These are phyloP conservation scores for Andrena bucephala DNA, from an alignment of 2,888 invertebrate species.

Conservation along the genomic window DNA sequence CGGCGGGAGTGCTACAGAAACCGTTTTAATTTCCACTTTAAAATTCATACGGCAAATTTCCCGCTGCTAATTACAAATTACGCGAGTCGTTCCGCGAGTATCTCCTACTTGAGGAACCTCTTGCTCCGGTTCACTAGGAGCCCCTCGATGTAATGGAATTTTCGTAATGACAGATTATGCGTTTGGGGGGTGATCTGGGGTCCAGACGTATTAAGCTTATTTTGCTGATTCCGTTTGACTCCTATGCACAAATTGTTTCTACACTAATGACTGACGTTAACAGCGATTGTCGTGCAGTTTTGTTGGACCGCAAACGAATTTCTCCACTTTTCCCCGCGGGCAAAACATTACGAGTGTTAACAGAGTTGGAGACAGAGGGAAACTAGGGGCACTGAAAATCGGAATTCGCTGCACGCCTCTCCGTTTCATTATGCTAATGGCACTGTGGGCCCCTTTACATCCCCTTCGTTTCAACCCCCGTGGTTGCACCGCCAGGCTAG, in stretches of 20 bases:
- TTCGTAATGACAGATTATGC: constrained; percentile 29
- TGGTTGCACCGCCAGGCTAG: constrained; percentile 46
- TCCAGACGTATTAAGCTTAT: background rate
- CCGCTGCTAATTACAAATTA: constrained; percentile 33
- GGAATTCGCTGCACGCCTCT: constrained; percentile 67
- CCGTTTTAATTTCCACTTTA: constrained; percentile 26
- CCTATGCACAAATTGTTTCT: no score
- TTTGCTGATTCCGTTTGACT: no score
- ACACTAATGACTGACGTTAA: background rate
- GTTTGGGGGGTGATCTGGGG: background rate
- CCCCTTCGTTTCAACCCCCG: constrained; percentile 56
- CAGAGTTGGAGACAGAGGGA: constrained; percentile 53
- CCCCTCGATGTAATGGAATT: constrained; percentile 37
- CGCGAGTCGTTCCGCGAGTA: background rate
- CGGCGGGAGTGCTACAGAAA: constrained; percentile 11
- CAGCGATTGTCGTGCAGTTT: background rate
- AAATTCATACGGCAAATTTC: constrained; percentile 45
- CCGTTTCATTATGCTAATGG: constrained; percentile 74
- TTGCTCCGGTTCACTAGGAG: constrained; percentile 4
- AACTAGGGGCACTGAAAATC: constrained; percentile 51
- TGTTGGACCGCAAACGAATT: constrained; percentile 49
- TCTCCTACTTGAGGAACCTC: constrained; percentile 20
- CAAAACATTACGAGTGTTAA: constrained; percentile 69
- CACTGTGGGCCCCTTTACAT: constrained; percentile 59
- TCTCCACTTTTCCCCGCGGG: constrained; percentile 39